These are phyloP conservation scores for Brachionus asplanchnoidis DNA, from an alignment of 1,140 invertebrate genomes.

Conservation along the genomic window DNA sequence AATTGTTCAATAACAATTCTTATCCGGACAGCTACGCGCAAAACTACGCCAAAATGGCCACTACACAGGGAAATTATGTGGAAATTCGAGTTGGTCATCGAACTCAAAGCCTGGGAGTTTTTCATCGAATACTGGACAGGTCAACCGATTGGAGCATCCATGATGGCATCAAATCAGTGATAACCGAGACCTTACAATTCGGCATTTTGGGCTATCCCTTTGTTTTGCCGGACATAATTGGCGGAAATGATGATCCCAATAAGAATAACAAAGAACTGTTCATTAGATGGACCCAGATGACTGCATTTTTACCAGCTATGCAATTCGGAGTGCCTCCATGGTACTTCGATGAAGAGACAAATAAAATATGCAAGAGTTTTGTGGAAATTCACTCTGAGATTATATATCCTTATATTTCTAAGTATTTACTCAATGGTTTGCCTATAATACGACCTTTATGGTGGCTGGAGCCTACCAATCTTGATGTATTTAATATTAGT, in stretches of 20 bases:
- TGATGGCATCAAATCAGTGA: conserved; percentile 76
- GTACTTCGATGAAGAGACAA: conserved; percentile 69
- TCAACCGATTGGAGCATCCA: conserved; percentile 71
- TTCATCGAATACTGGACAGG: conserved; percentile 82
- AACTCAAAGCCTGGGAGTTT: conserved; percentile 71
- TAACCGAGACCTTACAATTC: conserved; percentile 73
- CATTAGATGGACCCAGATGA: conserved; percentile 79
- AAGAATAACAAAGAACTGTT: conserved; percentile 65
- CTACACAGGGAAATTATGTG: conserved; percentile 64
- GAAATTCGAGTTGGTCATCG: conserved; percentile 74
- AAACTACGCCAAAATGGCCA: conserved; percentile 59
- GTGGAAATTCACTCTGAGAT: conserved; percentile 54
- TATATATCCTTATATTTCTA: conserved; percentile 43
- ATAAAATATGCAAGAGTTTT: conserved; percentile 64
- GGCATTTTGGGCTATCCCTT: conserved; percentile 77
- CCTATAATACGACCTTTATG: conserved; percentile 74
- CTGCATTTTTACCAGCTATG: conserved; percentile 76
- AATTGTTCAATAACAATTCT: conserved; percentile 45
- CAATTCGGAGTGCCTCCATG: conserved; percentile 83
- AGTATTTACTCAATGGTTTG: conserved; percentile 39
- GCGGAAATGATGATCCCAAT: conserved; percentile 68
- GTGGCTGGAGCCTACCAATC: conserved; percentile 79
- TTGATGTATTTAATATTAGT: conserved; percentile 69
- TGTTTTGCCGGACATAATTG: conserved; percentile 83
- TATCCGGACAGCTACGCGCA: conserved; percentile 37